Conservation (phyloP, 2,888 invertebrate species). For the Thera britannica region DNA sequence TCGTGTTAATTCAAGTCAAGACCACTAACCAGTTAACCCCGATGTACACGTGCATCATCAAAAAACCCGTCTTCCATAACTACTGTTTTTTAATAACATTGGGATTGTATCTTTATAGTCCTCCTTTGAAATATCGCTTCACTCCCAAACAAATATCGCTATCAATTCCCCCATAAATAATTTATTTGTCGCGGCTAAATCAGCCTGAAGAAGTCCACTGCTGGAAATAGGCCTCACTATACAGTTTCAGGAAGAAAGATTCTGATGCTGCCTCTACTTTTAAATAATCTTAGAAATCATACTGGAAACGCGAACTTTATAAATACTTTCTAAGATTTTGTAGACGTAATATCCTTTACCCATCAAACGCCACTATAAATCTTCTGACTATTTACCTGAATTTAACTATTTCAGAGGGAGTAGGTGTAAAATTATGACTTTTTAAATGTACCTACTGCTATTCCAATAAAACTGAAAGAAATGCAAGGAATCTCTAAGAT, state of each 20-base stretch:
- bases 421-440: not conserved
- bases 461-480: not conserved
- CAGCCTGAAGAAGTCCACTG: no score
- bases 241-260: no score
- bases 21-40: constrained; percentile 8
- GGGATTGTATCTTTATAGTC: no score
- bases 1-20: constrained; percentile 11
- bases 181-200: no score
- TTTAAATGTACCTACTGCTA: not conserved
- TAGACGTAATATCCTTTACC: not conserved
- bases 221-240: no score
- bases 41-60: constrained; percentile 10
- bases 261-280: no score
- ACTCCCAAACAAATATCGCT: no score
- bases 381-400: not conserved
- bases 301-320: not conserved
- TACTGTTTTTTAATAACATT: no score
- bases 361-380: constrained; percentile 1
- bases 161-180: no score
- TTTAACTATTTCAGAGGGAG: not conserved
- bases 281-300: no score
- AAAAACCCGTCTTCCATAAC: not conserved
- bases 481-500: no score
- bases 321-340: not conserved
- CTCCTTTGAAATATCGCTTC: no score